Evolutionary conservation across 1,140 invertebrate genomes (phyloP), one percentile per base, ranked within the genome.

Genomic region (Formica exsecta): DNA sequence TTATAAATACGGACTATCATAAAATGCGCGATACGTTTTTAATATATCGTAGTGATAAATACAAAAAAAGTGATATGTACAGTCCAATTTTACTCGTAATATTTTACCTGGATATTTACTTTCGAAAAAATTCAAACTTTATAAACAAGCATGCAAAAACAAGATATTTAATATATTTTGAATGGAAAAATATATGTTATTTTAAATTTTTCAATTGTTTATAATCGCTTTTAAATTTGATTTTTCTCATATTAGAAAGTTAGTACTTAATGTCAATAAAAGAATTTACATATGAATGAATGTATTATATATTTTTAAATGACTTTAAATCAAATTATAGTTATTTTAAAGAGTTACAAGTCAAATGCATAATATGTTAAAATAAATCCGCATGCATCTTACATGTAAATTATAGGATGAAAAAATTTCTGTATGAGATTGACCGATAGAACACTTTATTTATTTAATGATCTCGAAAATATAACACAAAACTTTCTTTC

Each of bases 381-480:
- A 48, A 77, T 16, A 2, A 13, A 38, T 29, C 25, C 0, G 25
- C n/a, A n/a, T 65, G 11, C 22, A 48, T n/a, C 9, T 54, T 66
- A 29, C 22, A n/a, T 2, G 2, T 54, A 32, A 29, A 70, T 54
- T n/a, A 54, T 29, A 22, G 32, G 13, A 38, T n/a, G 3, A 2
- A 48, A 22, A 70, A 54, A 2, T 70, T 51, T 70, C 4, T 13
- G 48, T 19, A 54, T 38, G 29, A 66, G 5, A 80, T 11, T 38
- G 48, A 54, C 38, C 57, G 38, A 22, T 22, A 61, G n/a, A 29
- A 36, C 11, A 62, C 16, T 22, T 61, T 61, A 74, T 70, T 62
- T 83, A 83, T 83, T 83, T 41, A 74, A 36, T 61, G 68, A 51
- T 62, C 29, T 74, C 54, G 2, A 61, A 61, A 61, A 38, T 74